phyloP scores from a whole-genome alignment of 2,113 vertebrate genomes.

The Mustela lutreola region DNA sequence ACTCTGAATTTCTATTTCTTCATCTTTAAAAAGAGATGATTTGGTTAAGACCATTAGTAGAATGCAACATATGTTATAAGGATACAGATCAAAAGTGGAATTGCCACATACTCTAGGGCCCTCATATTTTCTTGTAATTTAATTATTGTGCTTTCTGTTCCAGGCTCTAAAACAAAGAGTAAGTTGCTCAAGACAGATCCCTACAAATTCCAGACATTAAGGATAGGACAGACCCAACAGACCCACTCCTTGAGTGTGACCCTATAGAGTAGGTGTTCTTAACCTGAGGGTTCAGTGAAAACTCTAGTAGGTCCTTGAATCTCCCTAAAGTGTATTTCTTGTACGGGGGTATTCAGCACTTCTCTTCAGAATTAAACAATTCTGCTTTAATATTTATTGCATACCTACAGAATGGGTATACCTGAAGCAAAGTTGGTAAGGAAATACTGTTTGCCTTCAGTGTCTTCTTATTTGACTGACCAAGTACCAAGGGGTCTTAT shows the following conservation, averaged over 20 bases:
- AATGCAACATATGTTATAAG: not conserved
- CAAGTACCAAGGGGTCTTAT: not conserved
- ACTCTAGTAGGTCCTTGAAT: not conserved
- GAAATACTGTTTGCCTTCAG: constrained; percentile 12
- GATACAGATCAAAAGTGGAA: not conserved
- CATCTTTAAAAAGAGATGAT: constrained; percentile 36
- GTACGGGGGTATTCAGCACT: not conserved
- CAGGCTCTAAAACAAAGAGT: constrained; percentile 4
- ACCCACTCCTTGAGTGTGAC: not conserved
- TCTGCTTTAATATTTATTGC: not conserved
- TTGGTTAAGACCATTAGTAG: not conserved
- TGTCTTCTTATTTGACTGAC: constrained; percentile 43
- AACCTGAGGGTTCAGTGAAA: not conserved
- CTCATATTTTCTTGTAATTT: constrained; percentile 8
- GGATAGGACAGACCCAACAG: not conserved
- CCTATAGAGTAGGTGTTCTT: not conserved
- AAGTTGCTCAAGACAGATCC: not conserved
- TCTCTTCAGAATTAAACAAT: not conserved
- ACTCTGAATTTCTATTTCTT: not conserved
- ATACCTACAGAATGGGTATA: not conserved
- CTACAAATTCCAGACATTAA: not conserved
- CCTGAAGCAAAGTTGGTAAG: not conserved
- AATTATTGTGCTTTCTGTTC: not conserved
- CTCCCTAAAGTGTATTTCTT: not conserved
- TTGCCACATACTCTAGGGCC: not conserved